Percentiles rank a stretch among this genome's conserved stretches.
These are phyloP conservation scores for Okapia johnstoni DNA, from an alignment of 2,113 vertebrate species.

Conservation along the genomic window DNA sequence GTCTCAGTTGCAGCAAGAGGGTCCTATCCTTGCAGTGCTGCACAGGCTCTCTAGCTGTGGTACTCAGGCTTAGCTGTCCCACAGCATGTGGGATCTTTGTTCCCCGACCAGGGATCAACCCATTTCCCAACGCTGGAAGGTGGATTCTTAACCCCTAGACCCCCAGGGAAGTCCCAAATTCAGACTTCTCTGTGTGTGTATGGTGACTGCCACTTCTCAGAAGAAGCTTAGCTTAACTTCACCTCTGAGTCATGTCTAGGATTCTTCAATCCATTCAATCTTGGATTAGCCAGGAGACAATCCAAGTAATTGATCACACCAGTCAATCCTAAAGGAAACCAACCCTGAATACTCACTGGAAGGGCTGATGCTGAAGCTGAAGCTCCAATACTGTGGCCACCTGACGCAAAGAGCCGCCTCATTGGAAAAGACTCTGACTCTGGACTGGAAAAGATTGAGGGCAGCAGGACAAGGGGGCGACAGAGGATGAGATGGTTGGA, in stretches of 20 bases:
- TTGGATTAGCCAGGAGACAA: no score
- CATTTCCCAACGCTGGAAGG: neutral
- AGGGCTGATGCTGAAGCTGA: neutral
- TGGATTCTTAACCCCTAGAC: neutral
- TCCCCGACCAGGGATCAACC: neutral
- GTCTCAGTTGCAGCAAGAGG: neutral
- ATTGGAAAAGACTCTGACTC: neutral
- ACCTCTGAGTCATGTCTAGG: neutral
- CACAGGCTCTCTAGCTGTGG: neutral
- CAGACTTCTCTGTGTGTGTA: neutral
- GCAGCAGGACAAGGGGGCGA: neutral
- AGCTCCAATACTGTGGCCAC: neutral
- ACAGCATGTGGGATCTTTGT: neutral
- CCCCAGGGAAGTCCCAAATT: neutral
- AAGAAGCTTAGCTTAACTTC: no score
- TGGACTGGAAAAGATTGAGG: neutral
- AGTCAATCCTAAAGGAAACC: neutral
- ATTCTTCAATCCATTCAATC: neutral
- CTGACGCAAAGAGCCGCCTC: neutral
- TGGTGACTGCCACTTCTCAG: neutral
- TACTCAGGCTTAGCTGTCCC: neutral
- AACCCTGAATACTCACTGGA: neutral
- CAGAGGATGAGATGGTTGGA: neutral
- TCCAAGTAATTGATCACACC: neutral
- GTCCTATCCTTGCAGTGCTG: rapidly evolving